Evolutionary conservation across 2,888 invertebrate genomes (phyloP).

Genomic region (Phengaris arion): DNA sequence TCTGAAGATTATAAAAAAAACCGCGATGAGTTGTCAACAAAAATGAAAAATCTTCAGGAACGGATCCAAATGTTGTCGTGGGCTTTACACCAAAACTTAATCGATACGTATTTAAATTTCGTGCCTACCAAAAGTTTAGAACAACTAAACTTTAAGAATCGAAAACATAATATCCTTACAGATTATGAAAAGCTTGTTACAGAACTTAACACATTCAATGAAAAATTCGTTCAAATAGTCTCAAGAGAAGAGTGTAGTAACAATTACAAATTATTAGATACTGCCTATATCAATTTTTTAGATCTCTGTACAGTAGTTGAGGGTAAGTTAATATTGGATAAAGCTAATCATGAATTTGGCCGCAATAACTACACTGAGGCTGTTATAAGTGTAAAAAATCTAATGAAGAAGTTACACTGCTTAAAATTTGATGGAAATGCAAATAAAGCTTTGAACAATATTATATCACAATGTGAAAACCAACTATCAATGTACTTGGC

Average conservation of each 20-base stretch:
- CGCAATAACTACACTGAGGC: slow-evolving; percentile 63
- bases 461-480: slow-evolving; percentile 61
- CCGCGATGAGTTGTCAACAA: slow-evolving; percentile 54
- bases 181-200: slow-evolving; percentile 51
- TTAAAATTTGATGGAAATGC: slow-evolving; percentile 60
- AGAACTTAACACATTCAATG: slow-evolving; percentile 47
- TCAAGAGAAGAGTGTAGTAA: slow-evolving; percentile 53
- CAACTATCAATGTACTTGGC: slow-evolving; percentile 64
- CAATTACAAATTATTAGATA: slow-evolving; percentile 50
- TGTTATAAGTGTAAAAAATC: slow-evolving; percentile 53
- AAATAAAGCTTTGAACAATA: slow-evolving; percentile 52
- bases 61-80: slow-evolving; percentile 64
- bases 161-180: slow-evolving; percentile 55
- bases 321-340: slow-evolving; percentile 57
- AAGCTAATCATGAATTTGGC: slow-evolving; percentile 63
- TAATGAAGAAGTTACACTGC: slow-evolving; percentile 50
- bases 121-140: slow-evolving; percentile 65
- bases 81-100: slow-evolving; percentile 65
- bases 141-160: slow-evolving; percentile 63
- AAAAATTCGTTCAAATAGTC: slow-evolving; percentile 49
- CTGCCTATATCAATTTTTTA: slow-evolving; percentile 50
- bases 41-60: slow-evolving; percentile 60
- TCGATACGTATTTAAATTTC: slow-evolving; percentile 62
- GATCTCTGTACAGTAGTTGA: slow-evolving; percentile 57
- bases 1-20: slow-evolving; percentile 58